phyloP scores from a whole-genome alignment of 2,888 invertebrate genomes.

The Drosophila colorata region DNA sequence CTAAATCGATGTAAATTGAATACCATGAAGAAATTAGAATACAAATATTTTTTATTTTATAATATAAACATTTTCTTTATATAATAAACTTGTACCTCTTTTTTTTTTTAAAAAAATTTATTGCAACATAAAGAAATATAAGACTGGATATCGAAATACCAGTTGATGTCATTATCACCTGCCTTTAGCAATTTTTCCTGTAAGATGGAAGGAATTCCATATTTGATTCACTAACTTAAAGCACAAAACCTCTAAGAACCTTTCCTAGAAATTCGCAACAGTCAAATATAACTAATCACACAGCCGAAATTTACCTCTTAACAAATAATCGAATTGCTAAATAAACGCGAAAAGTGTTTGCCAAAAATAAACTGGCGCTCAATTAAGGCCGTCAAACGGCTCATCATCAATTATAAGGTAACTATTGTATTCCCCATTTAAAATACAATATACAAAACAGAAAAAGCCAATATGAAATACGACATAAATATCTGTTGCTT shows the following conservation, averaged over 20 bases:
- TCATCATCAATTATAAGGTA: constrained; percentile 74
- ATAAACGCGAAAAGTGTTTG: constrained; percentile 28
- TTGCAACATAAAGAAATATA: no score
- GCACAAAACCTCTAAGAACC: not conserved
- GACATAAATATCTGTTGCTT: constrained; percentile 55
- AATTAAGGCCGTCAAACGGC: constrained; percentile 37
- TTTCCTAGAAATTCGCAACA: not conserved
- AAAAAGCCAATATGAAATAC: constrained; percentile 31
- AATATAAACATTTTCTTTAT: no score
- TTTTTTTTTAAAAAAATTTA: no score
- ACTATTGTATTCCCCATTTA: constrained; percentile 20
- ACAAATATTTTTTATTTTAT: no score
- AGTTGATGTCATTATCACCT: no score
- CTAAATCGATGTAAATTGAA: no score
- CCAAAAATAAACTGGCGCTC: constrained; percentile 49
- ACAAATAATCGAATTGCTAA: constrained; percentile 18
- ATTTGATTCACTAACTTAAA: no score
- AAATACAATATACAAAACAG: not conserved
- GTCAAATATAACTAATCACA: not conserved
- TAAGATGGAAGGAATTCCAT: no score
- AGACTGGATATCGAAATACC: no score
- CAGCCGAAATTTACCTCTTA: not conserved
- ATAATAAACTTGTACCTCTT: no score
- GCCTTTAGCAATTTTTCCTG: no score
- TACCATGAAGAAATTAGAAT: no score